These are phyloP conservation scores for Ophion costatus DNA, from an alignment of 2,888 invertebrate genomes.

Conservation along the genomic window DNA sequence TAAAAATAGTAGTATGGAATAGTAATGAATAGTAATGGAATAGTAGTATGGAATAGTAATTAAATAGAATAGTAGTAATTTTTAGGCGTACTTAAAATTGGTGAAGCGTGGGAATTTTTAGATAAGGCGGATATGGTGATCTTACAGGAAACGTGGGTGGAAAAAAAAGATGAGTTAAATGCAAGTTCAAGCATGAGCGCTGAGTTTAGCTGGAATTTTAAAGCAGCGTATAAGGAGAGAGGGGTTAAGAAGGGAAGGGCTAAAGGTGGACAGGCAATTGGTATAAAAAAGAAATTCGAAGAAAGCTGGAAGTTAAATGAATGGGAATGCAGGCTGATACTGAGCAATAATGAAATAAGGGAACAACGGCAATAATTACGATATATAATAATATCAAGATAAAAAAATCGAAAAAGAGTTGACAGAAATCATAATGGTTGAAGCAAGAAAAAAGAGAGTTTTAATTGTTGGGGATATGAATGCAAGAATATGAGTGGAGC, in stretches of 20 bases:
- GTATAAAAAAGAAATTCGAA: background rate
- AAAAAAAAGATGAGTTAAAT: too few species aligned
- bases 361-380: background rate
- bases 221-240: background rate
- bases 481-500: constrained; percentile 5
- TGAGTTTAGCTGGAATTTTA: background rate
- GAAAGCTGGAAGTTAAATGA: background rate
- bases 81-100: too few species aligned
- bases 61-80: too few species aligned
- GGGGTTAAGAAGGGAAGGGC: background rate
- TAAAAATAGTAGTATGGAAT: too few species aligned
- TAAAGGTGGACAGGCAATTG: background rate
- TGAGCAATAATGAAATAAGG: background rate
- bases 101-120: too few species aligned
- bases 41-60: too few species aligned
- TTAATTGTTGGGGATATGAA: background rate
- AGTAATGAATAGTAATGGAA: too few species aligned
- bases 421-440: constrained; percentile 5
- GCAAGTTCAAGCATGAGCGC: background rate
- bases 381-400: background rate
- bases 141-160: too few species aligned
- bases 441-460: background rate
- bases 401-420: background rate
- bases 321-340: background rate
- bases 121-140: too few species aligned